Conservation (phyloP, 2,113 vertebrate species). For the zebrafish (Danio rerio) region GRCz12tu NC_133187.1:34626501-34627000, state of each 20-base stretch:
- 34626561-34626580: no score
- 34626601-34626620: background rate
- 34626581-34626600: slow-evolving; percentile 1
- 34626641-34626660: background rate
- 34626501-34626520: no score
- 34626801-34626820: background rate
- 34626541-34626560: no score
- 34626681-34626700: background rate
- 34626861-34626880: background rate
- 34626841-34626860: slow-evolving; percentile 29
- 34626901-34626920: background rate
- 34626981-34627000: slow-evolving; percentile 13
- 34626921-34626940: slow-evolving; percentile 34
- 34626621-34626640: background rate
- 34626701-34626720: slow-evolving; percentile 20
- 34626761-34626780: slow-evolving; percentile 10
- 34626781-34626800: background rate
- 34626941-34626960: slow-evolving; percentile 2
- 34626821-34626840: slow-evolving; percentile 37
- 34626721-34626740: background rate
- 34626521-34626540: no score
- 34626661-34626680: background rate
- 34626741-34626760: slow-evolving; percentile 2
- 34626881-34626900: slow-evolving; percentile 12
- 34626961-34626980: slow-evolving; percentile 20